Evolutionary conservation across 2,797 vertebrate genomes (phyloP), one percentile per base, ranked within the genome.

Genomic region (Liparis tanakae): DNA sequence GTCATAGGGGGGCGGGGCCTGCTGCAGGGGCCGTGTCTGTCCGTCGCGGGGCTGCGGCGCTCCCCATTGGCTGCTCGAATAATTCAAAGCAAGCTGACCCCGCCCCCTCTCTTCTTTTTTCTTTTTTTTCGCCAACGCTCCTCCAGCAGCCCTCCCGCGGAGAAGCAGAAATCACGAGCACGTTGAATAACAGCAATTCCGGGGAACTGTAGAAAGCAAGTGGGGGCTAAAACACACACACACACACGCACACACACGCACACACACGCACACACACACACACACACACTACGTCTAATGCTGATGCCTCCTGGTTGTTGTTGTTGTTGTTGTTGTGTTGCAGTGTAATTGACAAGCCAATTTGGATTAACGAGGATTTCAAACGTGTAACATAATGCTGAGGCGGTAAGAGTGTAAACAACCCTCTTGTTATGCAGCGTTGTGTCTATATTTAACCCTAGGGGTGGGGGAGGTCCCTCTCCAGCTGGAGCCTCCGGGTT

Each of bases 1-100:
- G 91, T 91, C 93, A 94, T 88, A 79, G 56, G 79, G 83, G 87
- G 93, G 94, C 89, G 94, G 93, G 10, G 91, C 83, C 34, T 90
- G 48, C 82, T 78, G 85, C 71, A 82, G 90, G 91, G 89, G 91
- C 89, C 81, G 92, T 91, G 85, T 81, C 90, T 90, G 89, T 87
- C 86, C 41, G 55, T 91, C 91, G 80, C 3, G 2, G 37, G 22
- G n/a, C 30, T 63, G 12, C 9, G 33, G 10, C 86, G 78, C 67
- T 30, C 17, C 81, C 82, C n/a, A 94, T 95, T 95, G 94, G 94
- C 81, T 66, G 39, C 1, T 18, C 15, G 2, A 1, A 44, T 14
- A 67, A 84, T 82, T 82, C 88, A 84, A 83, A 66, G 36, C 9
- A 8, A 20, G 6, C 12, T 36, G 25, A 4, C 67, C 81, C 70